These are phyloP conservation scores for Trinorchestia longiramus DNA, from an alignment of 1,140 invertebrate species.

Conservation along the genomic window DNA sequence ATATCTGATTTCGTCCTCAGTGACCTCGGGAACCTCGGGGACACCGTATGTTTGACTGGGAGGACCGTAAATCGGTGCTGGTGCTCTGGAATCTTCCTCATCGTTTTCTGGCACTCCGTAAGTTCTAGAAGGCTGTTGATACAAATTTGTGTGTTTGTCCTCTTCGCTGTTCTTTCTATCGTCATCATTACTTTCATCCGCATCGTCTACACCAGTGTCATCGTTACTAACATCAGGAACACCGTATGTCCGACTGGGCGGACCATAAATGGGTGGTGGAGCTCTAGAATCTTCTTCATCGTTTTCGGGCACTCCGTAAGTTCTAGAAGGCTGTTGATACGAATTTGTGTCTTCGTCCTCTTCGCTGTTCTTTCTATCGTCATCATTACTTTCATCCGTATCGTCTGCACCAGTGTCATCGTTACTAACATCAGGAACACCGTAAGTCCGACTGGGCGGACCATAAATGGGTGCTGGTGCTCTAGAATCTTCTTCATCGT, in stretches of 20 bases:
- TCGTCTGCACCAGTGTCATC: background rate
- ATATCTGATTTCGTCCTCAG: background rate
- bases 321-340: background rate
- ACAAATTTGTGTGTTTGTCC: background rate
- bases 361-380: background rate
- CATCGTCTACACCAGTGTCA: background rate
- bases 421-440: background rate
- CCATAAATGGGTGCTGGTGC: too few relatives aligned
- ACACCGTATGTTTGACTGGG: conserved; percentile 10
- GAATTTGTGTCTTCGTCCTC: background rate
- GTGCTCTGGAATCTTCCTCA: background rate
- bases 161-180: background rate
- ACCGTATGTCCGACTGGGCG: background rate
- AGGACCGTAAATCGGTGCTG: background rate
- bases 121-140: background rate
- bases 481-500: too few relatives aligned
- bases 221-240: background rate
- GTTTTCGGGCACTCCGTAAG: background rate
- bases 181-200: background rate
- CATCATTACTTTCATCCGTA: background rate
- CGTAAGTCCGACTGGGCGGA: background rate
- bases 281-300: background rate
- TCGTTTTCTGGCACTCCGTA: background rate
- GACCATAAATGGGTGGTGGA: background rate
- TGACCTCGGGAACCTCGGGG: background rate